Evolutionary conservation across 2,888 invertebrate genomes (phyloP).

Genomic region (Bembecia ichneumoniformis): DNA sequence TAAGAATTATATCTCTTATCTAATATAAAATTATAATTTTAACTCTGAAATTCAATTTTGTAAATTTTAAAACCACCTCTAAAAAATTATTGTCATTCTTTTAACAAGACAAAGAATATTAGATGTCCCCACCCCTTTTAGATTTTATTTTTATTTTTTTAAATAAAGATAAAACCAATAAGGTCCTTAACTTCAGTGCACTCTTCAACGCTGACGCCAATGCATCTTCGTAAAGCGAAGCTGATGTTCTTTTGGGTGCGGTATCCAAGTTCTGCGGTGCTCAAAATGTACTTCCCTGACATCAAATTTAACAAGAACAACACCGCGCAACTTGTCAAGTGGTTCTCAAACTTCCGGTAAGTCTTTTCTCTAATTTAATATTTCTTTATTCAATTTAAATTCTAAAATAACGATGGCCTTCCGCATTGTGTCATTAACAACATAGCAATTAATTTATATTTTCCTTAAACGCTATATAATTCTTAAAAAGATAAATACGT

Average conservation of each 20-base stretch:
- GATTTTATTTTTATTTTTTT: too few species aligned
- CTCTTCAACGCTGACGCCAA: conserved; percentile 97
- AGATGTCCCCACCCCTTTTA: too few species aligned
- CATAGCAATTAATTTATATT: neutral
- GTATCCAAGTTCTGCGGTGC: conserved; percentile 98
- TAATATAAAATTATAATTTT: too few species aligned
- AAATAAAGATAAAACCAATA: conserved; percentile 13
- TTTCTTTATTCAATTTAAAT: neutral
- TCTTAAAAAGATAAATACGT: too few species aligned
- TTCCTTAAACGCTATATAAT: neutral
- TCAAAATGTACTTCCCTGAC: conserved; percentile 99
- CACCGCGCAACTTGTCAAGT: conserved; percentile 99
- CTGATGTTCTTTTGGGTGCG: conserved; percentile 99
- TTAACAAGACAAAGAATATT: too few species aligned
- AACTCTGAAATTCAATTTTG: too few species aligned
- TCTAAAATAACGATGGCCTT: neutral
- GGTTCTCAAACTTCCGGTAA: conserved; percentile 99
- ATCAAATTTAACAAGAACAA: conserved; percentile 99
- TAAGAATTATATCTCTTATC: too few species aligned
- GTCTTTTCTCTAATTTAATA: conserved; percentile 34
- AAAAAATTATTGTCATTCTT: too few species aligned
- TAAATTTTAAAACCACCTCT: too few species aligned
- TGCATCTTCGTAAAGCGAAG: conserved; percentile 99
- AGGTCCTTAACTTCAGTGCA: conserved; percentile 87
- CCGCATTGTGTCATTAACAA: too few species aligned